Conservation (phyloP, 2,888 invertebrate genomes). For the Bhutanitis thaidina region DNA sequence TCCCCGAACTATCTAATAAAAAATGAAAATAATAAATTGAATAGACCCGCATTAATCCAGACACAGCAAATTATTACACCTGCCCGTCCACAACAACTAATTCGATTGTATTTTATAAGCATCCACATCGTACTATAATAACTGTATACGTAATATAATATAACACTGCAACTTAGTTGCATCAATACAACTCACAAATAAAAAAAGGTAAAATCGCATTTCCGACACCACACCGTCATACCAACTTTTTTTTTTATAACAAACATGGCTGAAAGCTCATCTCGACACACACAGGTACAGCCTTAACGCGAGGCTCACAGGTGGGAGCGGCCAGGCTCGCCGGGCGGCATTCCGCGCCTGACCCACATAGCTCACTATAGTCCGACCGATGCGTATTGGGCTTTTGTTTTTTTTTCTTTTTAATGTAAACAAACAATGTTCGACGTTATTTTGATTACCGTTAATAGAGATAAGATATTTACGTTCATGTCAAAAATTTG, state of each 20-base stretch:
- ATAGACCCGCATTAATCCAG: too few relatives aligned
- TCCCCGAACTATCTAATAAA: too few relatives aligned
- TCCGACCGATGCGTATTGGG: conserved; percentile 32
- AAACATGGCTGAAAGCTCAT: conserved; percentile 21
- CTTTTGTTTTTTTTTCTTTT: conserved; percentile 19
- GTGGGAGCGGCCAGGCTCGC: conserved; percentile 72
- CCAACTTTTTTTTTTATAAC: conserved; percentile 6
- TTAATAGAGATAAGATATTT: background rate
- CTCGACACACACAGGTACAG: conserved; percentile 25
- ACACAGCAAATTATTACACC: too few relatives aligned
- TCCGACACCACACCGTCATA: conserved; percentile 12
- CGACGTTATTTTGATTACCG: background rate
- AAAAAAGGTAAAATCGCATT: conserved; percentile 12
- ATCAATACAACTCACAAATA: background rate
- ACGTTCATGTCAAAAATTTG: background rate
- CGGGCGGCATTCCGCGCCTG: conserved; percentile 68
- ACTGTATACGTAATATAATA: too few relatives aligned
- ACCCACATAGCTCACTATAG: conserved; percentile 60
- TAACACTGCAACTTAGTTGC: too few relatives aligned
- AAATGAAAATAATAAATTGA: too few relatives aligned
- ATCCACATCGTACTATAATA: too few relatives aligned
- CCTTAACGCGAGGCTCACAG: conserved; percentile 37
- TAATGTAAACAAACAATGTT: conserved; percentile 20
- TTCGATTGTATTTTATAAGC: too few relatives aligned
- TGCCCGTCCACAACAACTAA: too few relatives aligned